phyloP scores from a whole-genome alignment of 2,888 invertebrate genomes.

The Cryptosula pallasiana region DNA sequence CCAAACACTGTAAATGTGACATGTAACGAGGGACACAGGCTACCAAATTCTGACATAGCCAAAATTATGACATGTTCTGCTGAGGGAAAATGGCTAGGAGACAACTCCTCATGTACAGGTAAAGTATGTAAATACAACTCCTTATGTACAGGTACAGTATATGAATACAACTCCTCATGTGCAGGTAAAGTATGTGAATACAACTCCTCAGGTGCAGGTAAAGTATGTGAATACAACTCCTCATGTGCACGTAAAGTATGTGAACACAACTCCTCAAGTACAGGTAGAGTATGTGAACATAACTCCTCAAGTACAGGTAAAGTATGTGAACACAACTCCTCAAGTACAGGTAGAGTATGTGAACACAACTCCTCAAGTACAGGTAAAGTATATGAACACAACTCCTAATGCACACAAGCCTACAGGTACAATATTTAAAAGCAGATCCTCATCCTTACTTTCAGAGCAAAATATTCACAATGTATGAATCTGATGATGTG shows the following conservation, averaged over 20 bases:
- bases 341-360: background rate
- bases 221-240: background rate
- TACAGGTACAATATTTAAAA: background rate
- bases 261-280: background rate
- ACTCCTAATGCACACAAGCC: background rate
- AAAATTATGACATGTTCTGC: slow-evolving; percentile 9
- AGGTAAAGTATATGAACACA: background rate
- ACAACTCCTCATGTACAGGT: background rate
- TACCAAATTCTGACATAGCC: background rate
- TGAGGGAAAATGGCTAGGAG: background rate
- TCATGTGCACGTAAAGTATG: background rate
- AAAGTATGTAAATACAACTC: background rate
- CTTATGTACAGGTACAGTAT: background rate
- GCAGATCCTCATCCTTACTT: no score
- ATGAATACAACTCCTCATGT: background rate
- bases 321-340: background rate
- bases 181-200: background rate
- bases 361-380: background rate
- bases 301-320: background rate
- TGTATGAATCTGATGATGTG: no score
- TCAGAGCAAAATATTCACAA: no score
- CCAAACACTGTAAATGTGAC: background rate
- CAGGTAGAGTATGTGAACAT: background rate
- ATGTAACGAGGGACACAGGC: background rate
- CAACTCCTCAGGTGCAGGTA: background rate